Evolutionary conservation across 2,797 vertebrate species (phyloP).

Genomic region (Typhlichthys eigenmanni): DNA sequence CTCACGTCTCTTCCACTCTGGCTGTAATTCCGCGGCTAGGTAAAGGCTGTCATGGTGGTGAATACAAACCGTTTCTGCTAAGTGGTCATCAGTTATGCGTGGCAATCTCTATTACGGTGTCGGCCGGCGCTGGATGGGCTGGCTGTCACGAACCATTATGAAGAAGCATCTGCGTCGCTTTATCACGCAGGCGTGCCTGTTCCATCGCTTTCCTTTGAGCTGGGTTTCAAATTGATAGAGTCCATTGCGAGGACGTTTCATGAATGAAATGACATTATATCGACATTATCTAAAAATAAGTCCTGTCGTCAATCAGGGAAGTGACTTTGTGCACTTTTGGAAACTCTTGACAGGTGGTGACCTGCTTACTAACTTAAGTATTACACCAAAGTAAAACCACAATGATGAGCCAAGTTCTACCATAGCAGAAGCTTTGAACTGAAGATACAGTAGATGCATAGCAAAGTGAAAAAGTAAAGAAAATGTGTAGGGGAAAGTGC

Average conservation of each 20-base stretch:
- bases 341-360: no score
- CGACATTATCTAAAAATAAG: no score
- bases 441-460: slow-evolving; percentile 16
- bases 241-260: background rate
- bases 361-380: no score
- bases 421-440: slow-evolving; percentile 1
- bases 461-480: background rate
- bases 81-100: slow-evolving; percentile 15
- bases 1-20: slow-evolving; percentile 7
- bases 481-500: no score
- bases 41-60: slow-evolving; percentile 3
- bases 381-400: no score
- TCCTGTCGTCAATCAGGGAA: no score
- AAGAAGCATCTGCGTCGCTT: background rate
- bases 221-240: background rate
- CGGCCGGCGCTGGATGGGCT: background rate
- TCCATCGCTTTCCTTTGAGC: background rate
- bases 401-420: no score
- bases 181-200: background rate
- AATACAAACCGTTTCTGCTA: slow-evolving; percentile 25
- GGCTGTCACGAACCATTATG: background rate
- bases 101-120: slow-evolving; percentile 7
- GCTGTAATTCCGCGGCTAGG: slow-evolving; percentile 10
- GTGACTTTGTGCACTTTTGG: no score
- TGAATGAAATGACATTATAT: background rate